phyloP scores from a whole-genome alignment of 2,797 vertebrate species.

The Notoglanidium macrostoma region DNA sequence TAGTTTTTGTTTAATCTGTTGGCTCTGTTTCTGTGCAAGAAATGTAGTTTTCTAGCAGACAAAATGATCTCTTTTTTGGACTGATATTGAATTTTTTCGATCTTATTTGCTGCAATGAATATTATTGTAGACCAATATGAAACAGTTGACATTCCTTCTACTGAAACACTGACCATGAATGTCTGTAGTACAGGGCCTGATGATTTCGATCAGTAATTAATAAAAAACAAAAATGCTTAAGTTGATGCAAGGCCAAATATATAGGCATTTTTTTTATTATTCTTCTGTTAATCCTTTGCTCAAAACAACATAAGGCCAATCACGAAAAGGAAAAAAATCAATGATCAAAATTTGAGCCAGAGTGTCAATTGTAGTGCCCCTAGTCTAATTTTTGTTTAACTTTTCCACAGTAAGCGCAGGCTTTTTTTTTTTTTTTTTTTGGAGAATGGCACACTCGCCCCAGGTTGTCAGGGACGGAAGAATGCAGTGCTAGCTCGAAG shows the following conservation, averaged over 20 bases:
- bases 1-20: not conserved
- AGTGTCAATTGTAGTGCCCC: slow-evolving; percentile 55
- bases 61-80: not conserved
- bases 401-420: slow-evolving; percentile 44
- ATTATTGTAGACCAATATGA: not conserved
- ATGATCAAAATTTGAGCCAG: slow-evolving; percentile 10
- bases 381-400: slow-evolving; percentile 46
- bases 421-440: slow-evolving; percentile 41
- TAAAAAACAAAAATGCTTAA: not conserved
- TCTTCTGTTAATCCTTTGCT: not conserved
- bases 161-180: not conserved
- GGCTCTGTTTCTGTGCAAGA: slow-evolving; percentile 10
- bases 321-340: slow-evolving; percentile 4
- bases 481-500: slow-evolving; percentile 74
- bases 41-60: not conserved
- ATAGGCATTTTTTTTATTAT: slow-evolving; percentile 14
- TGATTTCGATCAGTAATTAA: slow-evolving; percentile 18
- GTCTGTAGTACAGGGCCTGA: not conserved
- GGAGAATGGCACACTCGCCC: slow-evolving; percentile 64
- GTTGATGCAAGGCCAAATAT: not conserved
- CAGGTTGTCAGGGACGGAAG: slow-evolving; percentile 68
- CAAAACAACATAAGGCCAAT: not conserved
- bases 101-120: not conserved
- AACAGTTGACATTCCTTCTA: not conserved
- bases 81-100: not conserved